Evolutionary conservation across 2,888 invertebrate species (phyloP).

Genomic region (Polymixis lichenea): DNA sequence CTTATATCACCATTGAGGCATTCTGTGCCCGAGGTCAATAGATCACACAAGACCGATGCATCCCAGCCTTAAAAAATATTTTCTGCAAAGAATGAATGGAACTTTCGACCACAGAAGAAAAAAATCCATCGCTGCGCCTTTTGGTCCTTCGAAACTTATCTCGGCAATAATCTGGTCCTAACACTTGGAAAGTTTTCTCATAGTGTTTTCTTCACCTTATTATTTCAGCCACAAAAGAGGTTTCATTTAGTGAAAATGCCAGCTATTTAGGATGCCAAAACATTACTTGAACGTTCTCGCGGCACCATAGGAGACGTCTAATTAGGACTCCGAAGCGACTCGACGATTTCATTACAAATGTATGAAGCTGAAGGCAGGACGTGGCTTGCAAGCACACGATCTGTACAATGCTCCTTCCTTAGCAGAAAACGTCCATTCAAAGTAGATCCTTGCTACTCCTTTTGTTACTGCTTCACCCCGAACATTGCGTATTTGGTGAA

Average conservation of each 20-base stretch:
- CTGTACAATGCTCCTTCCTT: constrained; percentile 85
- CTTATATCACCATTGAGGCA: constrained; percentile 27
- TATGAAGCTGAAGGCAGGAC: constrained; percentile 81
- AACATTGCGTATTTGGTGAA: constrained; percentile 60
- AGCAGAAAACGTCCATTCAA: constrained; percentile 74
- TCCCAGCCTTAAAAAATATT: constrained; percentile 24
- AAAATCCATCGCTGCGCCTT: background rate
- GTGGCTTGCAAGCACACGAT: constrained; percentile 84
- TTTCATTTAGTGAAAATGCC: constrained; percentile 47
- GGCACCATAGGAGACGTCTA: constrained; percentile 75
- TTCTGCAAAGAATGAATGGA: background rate
- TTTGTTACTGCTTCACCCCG: constrained; percentile 69
- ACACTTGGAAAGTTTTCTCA: constrained; percentile 21
- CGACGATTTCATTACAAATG: constrained; percentile 87
- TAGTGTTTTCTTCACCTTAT: constrained; percentile 37
- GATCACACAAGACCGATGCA: background rate
- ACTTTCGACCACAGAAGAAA: background rate
- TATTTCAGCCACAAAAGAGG: constrained; percentile 40
- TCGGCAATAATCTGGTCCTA: constrained; percentile 35
- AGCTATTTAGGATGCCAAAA: constrained; percentile 59
- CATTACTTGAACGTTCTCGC: constrained; percentile 55
- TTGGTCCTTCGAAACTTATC: constrained; percentile 28
- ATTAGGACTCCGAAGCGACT: constrained; percentile 78
- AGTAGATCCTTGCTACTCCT: constrained; percentile 74
- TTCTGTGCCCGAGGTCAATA: constrained; percentile 17